Evolutionary conservation across 2,888 invertebrate genomes (phyloP), one percentile per base, ranked within the genome.

Genomic region (Candidula unifasciata): DNA sequence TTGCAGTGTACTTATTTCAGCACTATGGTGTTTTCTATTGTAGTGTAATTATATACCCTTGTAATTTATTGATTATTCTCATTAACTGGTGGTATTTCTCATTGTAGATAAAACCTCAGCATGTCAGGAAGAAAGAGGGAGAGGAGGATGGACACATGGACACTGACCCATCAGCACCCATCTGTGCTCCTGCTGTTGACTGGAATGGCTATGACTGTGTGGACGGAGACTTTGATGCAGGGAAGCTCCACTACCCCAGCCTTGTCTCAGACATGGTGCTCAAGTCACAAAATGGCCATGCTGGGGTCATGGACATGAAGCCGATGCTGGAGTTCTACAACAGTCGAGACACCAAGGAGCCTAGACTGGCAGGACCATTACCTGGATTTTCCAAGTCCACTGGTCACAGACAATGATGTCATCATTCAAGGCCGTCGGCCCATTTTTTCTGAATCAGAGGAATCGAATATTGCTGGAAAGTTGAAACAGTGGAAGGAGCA

Each of bases 351-450:
- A 24, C 35, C 33, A 52, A 30, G 3, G 68, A 57, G 24, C 69
- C 71, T 64, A 44, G 5, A 21, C 33, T n/a, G 44, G 27, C 54
- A 60, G 16, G 37, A 52, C 1, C 54, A 27, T 44, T 3, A 54
- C 16, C 21, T 57, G 35, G 60, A 69, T 16, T 37, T 68, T 21
- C 78, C 78, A 60, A 54, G 71, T 37, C 69, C 83, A 16, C 44
- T 66, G 10, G 74, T 66, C n/a, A 44, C 64, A 52, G 84, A 84
- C 16, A 79, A 60, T 57, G 84, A 80, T 66, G 84, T 84, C 30
- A 84, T 84, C 35, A 81, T 84, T 33, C 84, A 84, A 37, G 85
- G 85, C 24, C 57, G 82, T 3, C 52, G 82, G 3, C 85, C 85
- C 33, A 74, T 85, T 35, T 85, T 85, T 52, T 79, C 82, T 44